Evolutionary conservation across 2,888 invertebrate genomes (phyloP).

Genomic region (Horisme vitalbata): DNA sequence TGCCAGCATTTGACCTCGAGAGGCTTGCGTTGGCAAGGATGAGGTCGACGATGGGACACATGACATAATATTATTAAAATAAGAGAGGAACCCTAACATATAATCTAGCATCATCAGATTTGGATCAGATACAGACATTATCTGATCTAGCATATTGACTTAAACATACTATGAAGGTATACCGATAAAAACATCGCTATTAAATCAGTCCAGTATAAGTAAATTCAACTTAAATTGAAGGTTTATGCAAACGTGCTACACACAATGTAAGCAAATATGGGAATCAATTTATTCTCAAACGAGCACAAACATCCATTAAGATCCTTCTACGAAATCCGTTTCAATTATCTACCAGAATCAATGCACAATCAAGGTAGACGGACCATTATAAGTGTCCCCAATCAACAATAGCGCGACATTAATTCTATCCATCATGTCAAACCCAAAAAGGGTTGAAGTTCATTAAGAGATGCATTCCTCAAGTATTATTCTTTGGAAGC

Average conservation of each 20-base stretch:
- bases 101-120: too few relatives aligned
- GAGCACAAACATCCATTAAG: constrained; percentile 42
- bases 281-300: constrained; percentile 37
- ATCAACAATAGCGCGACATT: constrained; percentile 80
- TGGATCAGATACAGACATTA: too few relatives aligned
- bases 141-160: too few relatives aligned
- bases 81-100: too few relatives aligned
- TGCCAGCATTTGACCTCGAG: too few relatives aligned
- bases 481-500: constrained; percentile 82
- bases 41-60: too few relatives aligned
- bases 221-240: constrained; percentile 7
- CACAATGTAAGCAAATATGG: constrained; percentile 27
- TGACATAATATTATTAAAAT: too few relatives aligned
- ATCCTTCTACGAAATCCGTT: constrained; percentile 52
- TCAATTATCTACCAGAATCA: constrained; percentile 56
- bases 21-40: too few relatives aligned
- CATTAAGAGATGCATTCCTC: constrained; percentile 82
- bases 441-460: constrained; percentile 81
- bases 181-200: not conserved
- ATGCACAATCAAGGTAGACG: constrained; percentile 59
- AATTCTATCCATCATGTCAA: constrained; percentile 80
- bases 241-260: constrained; percentile 14
- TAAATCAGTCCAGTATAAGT: constrained; percentile 6
- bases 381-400: constrained; percentile 73
- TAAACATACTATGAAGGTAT: too few relatives aligned